phyloP scores from a whole-genome alignment of 2,888 invertebrate species.

The Drosophila diplacantha region DNA sequence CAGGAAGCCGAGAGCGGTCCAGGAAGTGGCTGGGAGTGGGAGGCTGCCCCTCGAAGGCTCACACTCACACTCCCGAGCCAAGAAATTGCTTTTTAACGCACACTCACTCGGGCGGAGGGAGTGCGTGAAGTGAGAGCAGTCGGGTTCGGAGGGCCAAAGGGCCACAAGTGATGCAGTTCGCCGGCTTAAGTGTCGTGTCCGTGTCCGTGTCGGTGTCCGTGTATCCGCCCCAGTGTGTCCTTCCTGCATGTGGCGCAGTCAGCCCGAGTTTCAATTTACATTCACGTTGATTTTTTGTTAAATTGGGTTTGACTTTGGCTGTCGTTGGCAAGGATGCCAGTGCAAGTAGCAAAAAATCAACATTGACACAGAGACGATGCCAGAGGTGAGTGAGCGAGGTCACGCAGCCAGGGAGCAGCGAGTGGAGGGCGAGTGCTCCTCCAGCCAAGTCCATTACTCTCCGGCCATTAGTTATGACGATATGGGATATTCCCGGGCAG shows the following conservation, averaged over 20 bases:
- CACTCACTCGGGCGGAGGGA: conserved; percentile 8
- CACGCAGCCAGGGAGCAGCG: background rate
- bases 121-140: conserved; percentile 1
- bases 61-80: conserved; percentile 25
- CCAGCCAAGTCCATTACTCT: conserved; percentile 8
- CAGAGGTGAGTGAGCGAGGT: conserved; percentile 45
- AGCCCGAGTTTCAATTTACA: conserved; percentile 64
- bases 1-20: conserved; percentile 33
- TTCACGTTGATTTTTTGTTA: conserved; percentile 69
- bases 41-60: too few relatives aligned
- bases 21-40: conserved; percentile 15
- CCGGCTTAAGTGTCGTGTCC: conserved; percentile 36
- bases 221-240: background rate
- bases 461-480: conserved; percentile 4
- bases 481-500: too few relatives aligned
- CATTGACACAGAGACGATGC: conserved; percentile 59
- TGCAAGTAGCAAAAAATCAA: conserved; percentile 54
- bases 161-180: conserved; percentile 30
- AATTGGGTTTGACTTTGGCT: conserved; percentile 66
- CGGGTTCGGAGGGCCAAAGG: conserved; percentile 4
- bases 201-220: conserved; percentile 9
- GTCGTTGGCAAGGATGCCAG: conserved; percentile 40
- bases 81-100: conserved; percentile 64
- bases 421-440: background rate
- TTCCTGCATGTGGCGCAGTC: conserved; percentile 21